Conservation (phyloP, 1,140 invertebrate genomes). For the Arctopsyche grandis region DNA sequence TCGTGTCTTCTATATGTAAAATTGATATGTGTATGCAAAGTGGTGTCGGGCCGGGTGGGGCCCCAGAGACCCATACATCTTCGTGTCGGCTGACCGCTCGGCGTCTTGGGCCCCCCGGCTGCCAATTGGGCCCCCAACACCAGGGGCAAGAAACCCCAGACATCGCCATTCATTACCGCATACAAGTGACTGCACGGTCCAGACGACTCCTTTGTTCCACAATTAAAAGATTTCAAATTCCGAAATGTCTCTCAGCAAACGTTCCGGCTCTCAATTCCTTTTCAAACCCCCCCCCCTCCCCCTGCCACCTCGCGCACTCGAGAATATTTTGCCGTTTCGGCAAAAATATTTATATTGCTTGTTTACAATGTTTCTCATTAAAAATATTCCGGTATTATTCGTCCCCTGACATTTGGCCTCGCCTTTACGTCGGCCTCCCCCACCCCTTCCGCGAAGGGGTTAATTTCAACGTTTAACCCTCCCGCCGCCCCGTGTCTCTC, state of each 20-base stretch:
- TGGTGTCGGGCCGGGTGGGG: conserved; percentile 32
- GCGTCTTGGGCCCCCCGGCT: conserved; percentile 48
- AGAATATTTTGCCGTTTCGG: not conserved
- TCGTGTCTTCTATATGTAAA: conserved; percentile 48
- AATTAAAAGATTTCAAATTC: not conserved
- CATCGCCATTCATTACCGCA: conserved; percentile 8
- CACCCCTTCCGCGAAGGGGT: conserved; percentile 40
- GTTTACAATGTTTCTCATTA: conserved; percentile 55
- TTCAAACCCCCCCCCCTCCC: not conserved
- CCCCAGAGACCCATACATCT: conserved; percentile 51
- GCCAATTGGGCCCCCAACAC: conserved; percentile 35
- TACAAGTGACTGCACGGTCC: not conserved
- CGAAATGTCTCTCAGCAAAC: not conserved
- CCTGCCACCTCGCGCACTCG: not conserved
- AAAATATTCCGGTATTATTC: conserved; percentile 54
- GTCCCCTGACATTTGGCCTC: conserved; percentile 49
- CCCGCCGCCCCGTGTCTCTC: conserved; percentile 5
- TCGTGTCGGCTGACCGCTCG: conserved; percentile 51
- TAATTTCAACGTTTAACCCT: conserved; percentile 51
- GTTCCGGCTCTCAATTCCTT: no score
- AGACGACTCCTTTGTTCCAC: not conserved
- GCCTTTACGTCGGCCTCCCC: not conserved
- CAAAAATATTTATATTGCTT: conserved; percentile 55
- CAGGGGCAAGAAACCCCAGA: conserved; percentile 8
- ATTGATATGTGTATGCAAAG: conserved; percentile 51